A percentile compares a stretch with the other conserved stretches of the same genome.
Conservation (phyloP, 2,797 vertebrate genomes). For the Balearica regulorum region DNA sequence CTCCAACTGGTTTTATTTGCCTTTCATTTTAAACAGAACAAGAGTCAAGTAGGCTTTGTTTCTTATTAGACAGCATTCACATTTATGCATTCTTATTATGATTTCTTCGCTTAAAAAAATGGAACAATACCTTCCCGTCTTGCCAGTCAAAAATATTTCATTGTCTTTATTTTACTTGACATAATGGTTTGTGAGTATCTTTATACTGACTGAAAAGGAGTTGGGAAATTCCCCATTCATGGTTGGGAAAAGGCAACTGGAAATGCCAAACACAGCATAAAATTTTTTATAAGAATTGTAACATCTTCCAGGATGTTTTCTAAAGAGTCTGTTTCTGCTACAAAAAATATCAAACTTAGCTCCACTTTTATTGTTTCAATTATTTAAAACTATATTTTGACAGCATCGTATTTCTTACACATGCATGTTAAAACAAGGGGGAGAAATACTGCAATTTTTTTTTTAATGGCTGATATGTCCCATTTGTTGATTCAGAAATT, state of each 20-base stretch:
- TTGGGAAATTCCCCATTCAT: too few species aligned
- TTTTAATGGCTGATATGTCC: not conserved
- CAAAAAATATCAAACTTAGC: not conserved
- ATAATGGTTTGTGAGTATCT: not conserved
- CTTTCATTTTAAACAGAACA: not conserved
- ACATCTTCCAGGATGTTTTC: not conserved
- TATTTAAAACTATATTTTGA: conserved; percentile 3
- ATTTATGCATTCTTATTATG: not conserved
- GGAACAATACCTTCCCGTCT: not conserved
- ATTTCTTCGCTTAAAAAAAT: not conserved
- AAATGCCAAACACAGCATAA: not conserved
- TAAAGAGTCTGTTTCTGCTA: not conserved
- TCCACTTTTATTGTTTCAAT: not conserved
- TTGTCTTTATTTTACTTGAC: not conserved
- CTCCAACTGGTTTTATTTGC: not conserved
- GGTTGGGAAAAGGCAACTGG: not conserved
- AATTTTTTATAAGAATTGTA: not conserved
- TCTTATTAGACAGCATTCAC: not conserved
- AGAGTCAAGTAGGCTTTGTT: not conserved
- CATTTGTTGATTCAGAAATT: conserved; percentile 4
- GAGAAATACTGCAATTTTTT: not conserved
- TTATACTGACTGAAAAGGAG: not conserved
- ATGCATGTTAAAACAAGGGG: not conserved
- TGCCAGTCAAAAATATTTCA: not conserved
- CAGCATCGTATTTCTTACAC: not conserved